A percentile compares a stretch with the other conserved stretches of the same genome.
These are phyloP conservation scores for Coelopa pilipes DNA, from an alignment of 2,888 invertebrate species.

Conservation along the genomic window DNA sequence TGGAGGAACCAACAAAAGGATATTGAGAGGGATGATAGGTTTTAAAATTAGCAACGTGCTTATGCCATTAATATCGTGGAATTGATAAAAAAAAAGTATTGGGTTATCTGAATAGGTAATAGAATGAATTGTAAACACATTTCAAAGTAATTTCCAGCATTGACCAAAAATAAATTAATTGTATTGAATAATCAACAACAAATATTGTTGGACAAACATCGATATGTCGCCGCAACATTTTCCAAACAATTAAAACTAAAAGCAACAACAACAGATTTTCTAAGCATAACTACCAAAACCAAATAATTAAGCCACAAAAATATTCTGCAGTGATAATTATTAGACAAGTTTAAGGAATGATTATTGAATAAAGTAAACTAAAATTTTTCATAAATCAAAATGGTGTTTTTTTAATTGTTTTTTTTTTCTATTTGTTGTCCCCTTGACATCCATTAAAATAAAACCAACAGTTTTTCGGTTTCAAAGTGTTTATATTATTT, in stretches of 20 bases:
- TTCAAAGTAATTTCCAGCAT: conserved; percentile 26
- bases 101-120: background rate
- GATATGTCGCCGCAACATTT: conserved; percentile 6
- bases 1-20: conserved; percentile 33
- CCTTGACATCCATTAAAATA: background rate
- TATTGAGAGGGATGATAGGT: conserved; percentile 27
- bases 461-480: conserved; percentile 6
- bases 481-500: conserved; percentile 25
- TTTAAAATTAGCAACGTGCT: conserved; percentile 23
- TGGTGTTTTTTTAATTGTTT: too few species aligned
- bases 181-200: background rate
- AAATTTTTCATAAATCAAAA: background rate
- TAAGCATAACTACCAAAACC: conserved; percentile 16
- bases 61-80: conserved; percentile 26
- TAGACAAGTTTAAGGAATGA: conserved; percentile 23
- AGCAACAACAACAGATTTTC: conserved; percentile 1
- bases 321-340: conserved; percentile 36
- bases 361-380: background rate
- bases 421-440: too few species aligned
- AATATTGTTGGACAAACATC: background rate
- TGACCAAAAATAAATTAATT: conserved; percentile 16
- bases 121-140: background rate
- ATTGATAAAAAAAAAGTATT: conserved; percentile 14
- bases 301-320: conserved; percentile 22
- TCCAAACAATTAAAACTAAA: background rate